phyloP scores from a whole-genome alignment of 2,797 vertebrate genomes.

The Darevskia mixta region DNA sequence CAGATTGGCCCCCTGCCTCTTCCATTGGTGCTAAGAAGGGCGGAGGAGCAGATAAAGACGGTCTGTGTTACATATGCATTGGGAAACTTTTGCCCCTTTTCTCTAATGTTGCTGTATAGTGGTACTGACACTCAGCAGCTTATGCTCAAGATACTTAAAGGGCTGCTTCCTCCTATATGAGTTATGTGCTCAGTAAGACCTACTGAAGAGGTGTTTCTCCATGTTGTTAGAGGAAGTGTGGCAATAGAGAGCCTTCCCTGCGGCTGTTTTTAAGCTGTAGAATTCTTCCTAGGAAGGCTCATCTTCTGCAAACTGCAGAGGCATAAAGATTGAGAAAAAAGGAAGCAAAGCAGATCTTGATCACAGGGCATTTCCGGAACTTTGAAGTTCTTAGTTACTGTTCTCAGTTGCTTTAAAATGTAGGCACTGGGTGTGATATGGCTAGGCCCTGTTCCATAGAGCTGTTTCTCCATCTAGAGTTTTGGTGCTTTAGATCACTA shows the following conservation, averaged over 20 bases:
- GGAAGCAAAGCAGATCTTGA: too few species aligned
- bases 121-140: not conserved
- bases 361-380: too few species aligned
- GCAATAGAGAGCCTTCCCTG: not conserved
- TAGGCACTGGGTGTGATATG: too few species aligned
- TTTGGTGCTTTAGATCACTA: too few species aligned
- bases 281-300: not conserved
- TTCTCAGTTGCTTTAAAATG: too few species aligned
- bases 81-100: not conserved
- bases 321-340: too few species aligned
- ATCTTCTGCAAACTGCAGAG: not conserved
- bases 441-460: too few species aligned
- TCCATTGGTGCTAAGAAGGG: not conserved
- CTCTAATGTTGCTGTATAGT: not conserved
- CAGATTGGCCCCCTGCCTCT: not conserved
- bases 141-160: not conserved
- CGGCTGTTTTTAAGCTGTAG: not conserved
- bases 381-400: too few species aligned
- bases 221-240: not conserved
- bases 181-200: not conserved
- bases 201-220: not conserved
- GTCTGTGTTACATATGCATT: not conserved
- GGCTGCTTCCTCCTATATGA: not conserved
- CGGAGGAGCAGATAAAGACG: not conserved
- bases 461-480: too few species aligned